Conservation (phyloP, 2,113 vertebrate species). For the Sebastes fasciatus region DNA sequence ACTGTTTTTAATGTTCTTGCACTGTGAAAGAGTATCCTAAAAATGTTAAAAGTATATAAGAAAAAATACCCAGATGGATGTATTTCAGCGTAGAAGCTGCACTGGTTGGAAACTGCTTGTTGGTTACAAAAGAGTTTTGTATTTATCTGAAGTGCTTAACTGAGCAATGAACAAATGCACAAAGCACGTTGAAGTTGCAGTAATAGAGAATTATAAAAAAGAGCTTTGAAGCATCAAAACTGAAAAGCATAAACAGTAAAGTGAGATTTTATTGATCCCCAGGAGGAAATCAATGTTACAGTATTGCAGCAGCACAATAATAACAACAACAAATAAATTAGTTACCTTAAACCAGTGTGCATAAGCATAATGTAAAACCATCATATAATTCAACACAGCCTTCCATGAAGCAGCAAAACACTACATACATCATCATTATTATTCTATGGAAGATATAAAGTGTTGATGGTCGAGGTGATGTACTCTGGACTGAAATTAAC, state of each 20-base stretch:
- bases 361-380: not conserved
- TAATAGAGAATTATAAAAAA: not conserved
- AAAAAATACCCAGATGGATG: constrained; percentile 8
- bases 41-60: not conserved
- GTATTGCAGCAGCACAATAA: constrained; percentile 4
- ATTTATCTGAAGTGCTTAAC: constrained; percentile 31
- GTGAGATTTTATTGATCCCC: not conserved
- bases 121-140: constrained; percentile 43
- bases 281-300: not conserved
- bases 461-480: constrained; percentile 5
- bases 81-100: not conserved
- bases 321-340: constrained; percentile 13
- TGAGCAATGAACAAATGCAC: constrained; percentile 49
- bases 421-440: not conserved
- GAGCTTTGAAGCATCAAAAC: not conserved
- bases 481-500: constrained; percentile 10
- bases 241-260: not conserved
- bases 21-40: constrained; percentile 9
- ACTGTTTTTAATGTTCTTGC: constrained; percentile 20
- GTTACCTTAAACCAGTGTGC: not conserved
- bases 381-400: constrained; percentile 13
- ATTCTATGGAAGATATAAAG: constrained; percentile 10
- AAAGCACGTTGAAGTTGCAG: constrained; percentile 31
- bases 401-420: constrained; percentile 24
- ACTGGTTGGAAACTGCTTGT: constrained; percentile 13